These are phyloP conservation scores for Adoxophyes honmai DNA, from an alignment of 1,140 invertebrate species.

Conservation along the genomic window DNA sequence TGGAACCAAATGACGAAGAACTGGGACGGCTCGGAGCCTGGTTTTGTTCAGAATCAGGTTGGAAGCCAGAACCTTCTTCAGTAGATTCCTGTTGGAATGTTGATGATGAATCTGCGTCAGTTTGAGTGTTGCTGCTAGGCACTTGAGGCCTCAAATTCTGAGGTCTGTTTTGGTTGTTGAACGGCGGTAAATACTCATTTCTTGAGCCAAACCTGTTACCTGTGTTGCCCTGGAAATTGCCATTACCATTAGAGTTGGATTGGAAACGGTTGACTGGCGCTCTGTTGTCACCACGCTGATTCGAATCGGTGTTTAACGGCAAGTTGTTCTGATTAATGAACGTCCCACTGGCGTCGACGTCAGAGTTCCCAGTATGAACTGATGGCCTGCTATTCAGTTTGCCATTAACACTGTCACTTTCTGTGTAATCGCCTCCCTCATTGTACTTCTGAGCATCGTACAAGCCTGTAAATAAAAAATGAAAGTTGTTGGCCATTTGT, in stretches of 20 bases:
- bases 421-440: slow-evolving; percentile 52
- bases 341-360: slow-evolving; percentile 30
- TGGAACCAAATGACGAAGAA: neutral
- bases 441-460: slow-evolving; percentile 68
- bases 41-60: neutral
- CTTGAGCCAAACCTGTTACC: slow-evolving; percentile 14
- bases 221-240: too few relatives aligned
- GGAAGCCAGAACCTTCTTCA: slow-evolving; percentile 1
- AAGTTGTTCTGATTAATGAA: slow-evolving; percentile 46
- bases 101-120: neutral
- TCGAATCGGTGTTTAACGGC: neutral
- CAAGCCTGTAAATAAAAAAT: slow-evolving; percentile 71
- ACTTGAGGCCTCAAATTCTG: neutral
- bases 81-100: slow-evolving; percentile 7
- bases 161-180: slow-evolving; percentile 3
- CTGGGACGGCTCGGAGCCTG: neutral
- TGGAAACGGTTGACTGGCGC: neutral
- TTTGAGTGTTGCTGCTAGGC: neutral
- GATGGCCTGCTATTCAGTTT: slow-evolving; percentile 38
- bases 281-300: neutral
- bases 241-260: neutral
- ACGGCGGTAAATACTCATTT: slow-evolving; percentile 18
- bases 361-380: slow-evolving; percentile 35
- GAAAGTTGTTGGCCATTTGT: slow-evolving; percentile 67
- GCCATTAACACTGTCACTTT: slow-evolving; percentile 35